These are phyloP conservation scores for Porites lutea DNA, from an alignment of 64 coral and sea anemone genomes.

Conservation along the genomic window DNA sequence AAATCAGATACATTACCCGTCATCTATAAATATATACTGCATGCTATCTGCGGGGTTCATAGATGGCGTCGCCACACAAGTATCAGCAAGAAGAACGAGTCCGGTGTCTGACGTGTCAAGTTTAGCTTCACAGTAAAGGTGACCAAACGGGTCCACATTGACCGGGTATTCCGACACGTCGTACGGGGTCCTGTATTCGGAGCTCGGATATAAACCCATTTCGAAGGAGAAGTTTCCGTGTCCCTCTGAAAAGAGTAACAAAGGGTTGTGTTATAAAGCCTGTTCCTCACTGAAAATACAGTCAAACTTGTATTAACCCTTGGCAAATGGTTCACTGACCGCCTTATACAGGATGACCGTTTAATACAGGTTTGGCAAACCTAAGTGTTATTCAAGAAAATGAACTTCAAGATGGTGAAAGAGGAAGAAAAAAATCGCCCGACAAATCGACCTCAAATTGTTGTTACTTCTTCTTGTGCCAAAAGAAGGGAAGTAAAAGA, in stretches of 20 bases:
- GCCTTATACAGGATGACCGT: too few species aligned
- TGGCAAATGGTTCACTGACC: too few species aligned
- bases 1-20: slow-evolving; percentile 64
- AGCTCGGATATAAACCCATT: slow-evolving; percentile 77
- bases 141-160: slow-evolving; percentile 51
- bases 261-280: background rate
- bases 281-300: background rate
- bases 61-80: slow-evolving; percentile 84
- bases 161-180: slow-evolving; percentile 84
- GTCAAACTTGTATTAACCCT: background rate
- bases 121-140: slow-evolving; percentile 78
- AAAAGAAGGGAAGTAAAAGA: too few species aligned
- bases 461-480: too few species aligned
- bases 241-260: slow-evolving; percentile 55
- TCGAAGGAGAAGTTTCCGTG: slow-evolving; percentile 87
- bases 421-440: too few species aligned
- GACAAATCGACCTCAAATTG: too few species aligned
- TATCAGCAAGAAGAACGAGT: slow-evolving; percentile 75
- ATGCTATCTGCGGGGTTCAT: slow-evolving; percentile 42
- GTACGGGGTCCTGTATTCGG: slow-evolving; percentile 67
- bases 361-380: too few species aligned
- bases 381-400: too few species aligned
- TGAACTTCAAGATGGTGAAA: too few species aligned
- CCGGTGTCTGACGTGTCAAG: slow-evolving; percentile 63
- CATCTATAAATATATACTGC: slow-evolving; percentile 76